Percentiles rank a stretch among this genome's conserved stretches.
These are phyloP conservation scores for Fundulus diaphanus DNA, from an alignment of 2,797 vertebrate genomes.

Conservation along the genomic window DNA sequence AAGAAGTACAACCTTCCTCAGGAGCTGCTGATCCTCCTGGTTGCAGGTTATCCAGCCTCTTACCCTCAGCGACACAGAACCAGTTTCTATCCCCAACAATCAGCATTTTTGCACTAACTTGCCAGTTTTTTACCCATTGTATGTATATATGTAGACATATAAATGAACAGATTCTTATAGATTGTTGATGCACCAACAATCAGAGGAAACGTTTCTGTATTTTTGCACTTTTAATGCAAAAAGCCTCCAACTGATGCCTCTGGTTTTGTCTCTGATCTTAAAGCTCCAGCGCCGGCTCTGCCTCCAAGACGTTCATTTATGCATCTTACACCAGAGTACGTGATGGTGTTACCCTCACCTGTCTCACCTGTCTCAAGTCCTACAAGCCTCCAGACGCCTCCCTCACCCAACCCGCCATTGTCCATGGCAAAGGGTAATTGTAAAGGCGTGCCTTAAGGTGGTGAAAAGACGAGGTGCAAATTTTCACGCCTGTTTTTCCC, in stretches of 20 bases:
- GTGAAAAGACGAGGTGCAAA: not conserved
- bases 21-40: no score
- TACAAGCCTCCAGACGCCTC: conserved; percentile 27
- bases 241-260: not conserved
- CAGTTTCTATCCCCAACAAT: no score
- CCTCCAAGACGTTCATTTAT: conserved; percentile 66
- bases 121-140: no score
- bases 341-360: conserved; percentile 47
- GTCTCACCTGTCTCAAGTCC: not conserved
- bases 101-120: no score
- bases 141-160: no score
- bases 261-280: not conserved
- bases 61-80: no score
- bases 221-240: not conserved
- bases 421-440: conserved; percentile 18
- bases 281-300: conserved; percentile 51
- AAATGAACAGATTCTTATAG: no score
- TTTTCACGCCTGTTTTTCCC: conserved; percentile 1
- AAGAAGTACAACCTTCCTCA: no score
- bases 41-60: no score
- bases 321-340: conserved; percentile 59
- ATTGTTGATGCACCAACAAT: no score
- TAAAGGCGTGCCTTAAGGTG: not conserved
- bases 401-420: not conserved
- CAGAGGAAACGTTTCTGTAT: not conserved